Evolutionary conservation across 2,797 vertebrate genomes (phyloP), one percentile per base, ranked within the genome.

Genomic region (Dicrostonyx torquatus): DNA sequence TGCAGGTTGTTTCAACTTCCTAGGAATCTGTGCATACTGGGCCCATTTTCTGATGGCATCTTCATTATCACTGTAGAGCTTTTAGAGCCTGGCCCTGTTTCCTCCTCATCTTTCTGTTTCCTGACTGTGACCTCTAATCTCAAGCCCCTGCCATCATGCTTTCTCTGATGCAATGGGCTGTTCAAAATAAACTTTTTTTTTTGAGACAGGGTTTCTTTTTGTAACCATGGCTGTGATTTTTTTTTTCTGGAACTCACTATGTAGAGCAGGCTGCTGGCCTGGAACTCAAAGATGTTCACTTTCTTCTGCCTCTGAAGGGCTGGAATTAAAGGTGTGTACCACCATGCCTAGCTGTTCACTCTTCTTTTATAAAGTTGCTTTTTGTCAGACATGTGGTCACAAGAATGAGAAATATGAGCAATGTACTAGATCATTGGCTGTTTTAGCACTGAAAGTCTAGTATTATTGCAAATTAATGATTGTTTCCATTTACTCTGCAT

Each of bases 1-100:
- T 97, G 94, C 94, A 95, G 79, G 85, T 98, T 60, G 89, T 93
- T 93, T 97, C 93, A 40, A 53, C 48, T 96, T 98, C 90, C 90
- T 77, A 97, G 87, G 88, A 97, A 97, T 97, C 90, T 94, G 2
- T 93, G 15, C 83, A 89, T 5, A 6, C 22, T 55, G 75, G 20
- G 18, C 85, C 79, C 75, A 22, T 62, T 90, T 75, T 96, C 78
- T 94, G 29, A 90, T 95, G 62, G 24, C n/a, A 43, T 79, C 43
- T 89, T 77, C 31, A 77, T 45, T 22, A 43, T 45, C 70, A n/a
- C 11, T 43, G 15, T 37, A 73, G 79, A 82, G 48, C 37, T 87
- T 55, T 87, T 75, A 45, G 37, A 75, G 37, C 70, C 53, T 43
- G 24, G 37, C 7, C 6, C 17, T 6, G 24, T 58, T 60, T 87